These are phyloP conservation scores for Theonella swinhoei DNA, from an alignment of 37 sponge, comb jelly and placozoan species.

Conservation along the genomic window DNA sequence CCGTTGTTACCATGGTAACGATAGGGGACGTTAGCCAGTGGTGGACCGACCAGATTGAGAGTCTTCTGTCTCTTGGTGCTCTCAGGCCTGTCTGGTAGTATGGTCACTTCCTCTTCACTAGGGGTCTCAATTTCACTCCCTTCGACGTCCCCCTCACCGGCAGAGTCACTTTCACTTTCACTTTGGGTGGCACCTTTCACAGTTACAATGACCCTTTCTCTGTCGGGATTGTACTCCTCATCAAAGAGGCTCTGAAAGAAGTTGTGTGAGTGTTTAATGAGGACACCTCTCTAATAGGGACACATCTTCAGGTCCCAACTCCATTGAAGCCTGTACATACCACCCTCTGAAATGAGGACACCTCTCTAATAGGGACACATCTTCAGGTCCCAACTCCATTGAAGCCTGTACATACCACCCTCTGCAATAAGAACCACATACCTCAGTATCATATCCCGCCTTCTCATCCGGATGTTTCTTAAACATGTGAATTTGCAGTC, in stretches of 20 bases:
- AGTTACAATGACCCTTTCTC: no score
- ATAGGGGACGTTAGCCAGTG: not conserved
- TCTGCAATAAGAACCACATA: no score
- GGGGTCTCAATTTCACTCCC: conserved; percentile 10
- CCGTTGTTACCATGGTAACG: not conserved
- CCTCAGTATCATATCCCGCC: no score
- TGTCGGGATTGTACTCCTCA: conserved; percentile 9
- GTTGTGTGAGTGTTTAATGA: not conserved
- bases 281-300: no score
- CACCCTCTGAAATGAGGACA: no score
- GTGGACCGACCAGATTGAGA: not conserved
- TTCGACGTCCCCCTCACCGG: not conserved
- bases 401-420: no score
- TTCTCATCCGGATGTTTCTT: not conserved
- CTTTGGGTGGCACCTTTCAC: no score
- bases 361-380: no score
- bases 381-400: no score
- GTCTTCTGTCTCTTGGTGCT: not conserved
- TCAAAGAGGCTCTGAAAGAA: not conserved
- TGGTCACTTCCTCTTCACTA: not conserved
- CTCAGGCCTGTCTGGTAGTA: not conserved
- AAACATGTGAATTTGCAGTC: conserved; percentile 9
- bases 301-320: no score
- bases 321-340: no score
- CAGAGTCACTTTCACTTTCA: not conserved